Evolutionary conservation across 2,888 invertebrate species (phyloP).

Genomic region (Parasteatoda lunata): DNA sequence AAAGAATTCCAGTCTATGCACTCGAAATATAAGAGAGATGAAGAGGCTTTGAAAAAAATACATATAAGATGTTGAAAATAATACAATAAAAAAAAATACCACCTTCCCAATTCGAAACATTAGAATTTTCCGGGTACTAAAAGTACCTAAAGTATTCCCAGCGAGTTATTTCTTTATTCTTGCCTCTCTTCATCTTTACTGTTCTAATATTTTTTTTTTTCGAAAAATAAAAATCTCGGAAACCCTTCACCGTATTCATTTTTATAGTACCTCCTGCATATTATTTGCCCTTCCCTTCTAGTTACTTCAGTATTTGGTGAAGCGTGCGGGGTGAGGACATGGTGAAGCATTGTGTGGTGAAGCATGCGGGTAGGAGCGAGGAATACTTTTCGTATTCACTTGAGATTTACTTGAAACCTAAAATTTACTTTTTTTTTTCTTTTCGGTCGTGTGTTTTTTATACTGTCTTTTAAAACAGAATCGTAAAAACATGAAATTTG

Average conservation of each 20-base stretch:
- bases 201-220: neutral
- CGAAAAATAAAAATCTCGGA: neutral
- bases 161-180: conserved; percentile 13
- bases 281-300: too few species aligned
- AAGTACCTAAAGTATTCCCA: conserved; percentile 16
- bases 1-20: conserved; percentile 15
- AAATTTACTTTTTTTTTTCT: neutral
- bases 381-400: neutral
- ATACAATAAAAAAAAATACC: conserved; percentile 15
- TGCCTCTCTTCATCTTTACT: neutral
- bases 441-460: neutral
- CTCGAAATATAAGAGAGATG: neutral
- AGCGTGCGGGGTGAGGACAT: too few species aligned
- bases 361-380: neutral
- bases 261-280: conserved; percentile 5
- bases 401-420: neutral
- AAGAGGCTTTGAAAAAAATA: neutral
- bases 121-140: conserved; percentile 31
- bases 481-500: too few species aligned
- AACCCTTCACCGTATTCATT: conserved; percentile 15
- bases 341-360: neutral
- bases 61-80: conserved; percentile 12
- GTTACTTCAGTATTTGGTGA: too few species aligned
- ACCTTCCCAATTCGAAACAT: conserved; percentile 38
- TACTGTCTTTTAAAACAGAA: too few species aligned